Percentiles rank a stretch among this genome's conserved stretches.
These are phyloP conservation scores for Clinocottus analis DNA, from an alignment of 2,113 vertebrate genomes.

Conservation along the genomic window DNA sequence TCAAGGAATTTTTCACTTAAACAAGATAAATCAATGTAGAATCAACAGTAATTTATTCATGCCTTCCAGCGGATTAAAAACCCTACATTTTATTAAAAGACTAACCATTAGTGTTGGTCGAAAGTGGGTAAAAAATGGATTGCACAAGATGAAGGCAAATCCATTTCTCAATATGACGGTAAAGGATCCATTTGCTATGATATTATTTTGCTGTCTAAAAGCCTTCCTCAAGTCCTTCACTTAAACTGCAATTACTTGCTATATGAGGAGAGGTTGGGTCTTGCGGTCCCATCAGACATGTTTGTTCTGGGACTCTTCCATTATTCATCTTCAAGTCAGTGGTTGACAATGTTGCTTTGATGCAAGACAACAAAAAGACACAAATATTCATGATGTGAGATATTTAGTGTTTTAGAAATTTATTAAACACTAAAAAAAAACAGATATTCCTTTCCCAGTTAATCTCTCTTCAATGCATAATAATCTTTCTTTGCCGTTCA, in stretches of 20 bases:
- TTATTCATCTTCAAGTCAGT: constrained; percentile 47
- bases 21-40: not conserved
- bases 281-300: constrained; percentile 53
- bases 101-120: not conserved
- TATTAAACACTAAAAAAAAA: constrained; percentile 36
- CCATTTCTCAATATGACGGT: not conserved
- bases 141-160: not conserved
- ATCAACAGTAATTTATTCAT: constrained; percentile 14
- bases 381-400: constrained; percentile 23
- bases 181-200: constrained; percentile 15
- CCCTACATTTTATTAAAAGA: not conserved
- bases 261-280: constrained; percentile 29
- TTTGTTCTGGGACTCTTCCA: constrained; percentile 54
- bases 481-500: constrained; percentile 20
- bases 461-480: constrained; percentile 31
- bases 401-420: constrained; percentile 44
- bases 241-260: constrained; percentile 53
- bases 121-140: not conserved
- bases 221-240: constrained; percentile 32
- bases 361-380: constrained; percentile 22
- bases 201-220: constrained; percentile 7
- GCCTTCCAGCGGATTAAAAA: not conserved
- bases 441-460: constrained; percentile 22
- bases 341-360: constrained; percentile 40
- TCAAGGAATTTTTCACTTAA: not conserved